Percentiles rank a stretch among this genome's conserved stretches.
Conservation (phyloP, 2,888 invertebrate genomes). For the Coenonympha glycerion region DNA sequence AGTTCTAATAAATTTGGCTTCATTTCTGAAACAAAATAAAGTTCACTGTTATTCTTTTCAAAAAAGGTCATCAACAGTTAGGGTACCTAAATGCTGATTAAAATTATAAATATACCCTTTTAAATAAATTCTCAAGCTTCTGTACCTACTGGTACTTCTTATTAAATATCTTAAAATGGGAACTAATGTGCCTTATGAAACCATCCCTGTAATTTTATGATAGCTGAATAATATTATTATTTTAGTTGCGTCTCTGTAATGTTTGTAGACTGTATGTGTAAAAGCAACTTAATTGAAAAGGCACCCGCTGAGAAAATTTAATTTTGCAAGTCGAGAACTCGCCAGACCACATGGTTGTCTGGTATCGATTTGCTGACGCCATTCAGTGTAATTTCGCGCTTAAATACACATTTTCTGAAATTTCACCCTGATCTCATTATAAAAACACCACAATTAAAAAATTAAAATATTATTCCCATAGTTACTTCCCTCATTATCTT, state of each 20-base stretch:
- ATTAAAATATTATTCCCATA: background rate
- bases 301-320: background rate
- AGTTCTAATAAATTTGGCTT: slow-evolving; percentile 55
- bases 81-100: too few relatives aligned
- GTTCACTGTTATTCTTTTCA: background rate
- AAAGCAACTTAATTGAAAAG: too few relatives aligned
- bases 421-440: background rate
- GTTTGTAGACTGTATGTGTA: too few relatives aligned
- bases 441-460: background rate
- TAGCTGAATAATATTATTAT: too few relatives aligned
- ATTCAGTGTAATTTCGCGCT: slow-evolving; percentile 42
- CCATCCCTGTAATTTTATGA: too few relatives aligned
- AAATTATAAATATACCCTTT: too few relatives aligned
- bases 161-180: too few relatives aligned
- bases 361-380: slow-evolving; percentile 58
- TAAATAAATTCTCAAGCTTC: too few relatives aligned
- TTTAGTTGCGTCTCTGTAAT: too few relatives aligned
- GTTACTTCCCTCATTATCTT: background rate
- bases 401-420: slow-evolving; percentile 34
- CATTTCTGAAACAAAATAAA: slow-evolving; percentile 56
- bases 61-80: too few relatives aligned
- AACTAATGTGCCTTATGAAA: too few relatives aligned
- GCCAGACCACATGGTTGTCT: slow-evolving; percentile 44
- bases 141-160: too few relatives aligned
- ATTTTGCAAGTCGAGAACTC: background rate